phyloP scores from a whole-genome alignment of 2,888 invertebrate species.

The Ochropleura leucogaster region DNA sequence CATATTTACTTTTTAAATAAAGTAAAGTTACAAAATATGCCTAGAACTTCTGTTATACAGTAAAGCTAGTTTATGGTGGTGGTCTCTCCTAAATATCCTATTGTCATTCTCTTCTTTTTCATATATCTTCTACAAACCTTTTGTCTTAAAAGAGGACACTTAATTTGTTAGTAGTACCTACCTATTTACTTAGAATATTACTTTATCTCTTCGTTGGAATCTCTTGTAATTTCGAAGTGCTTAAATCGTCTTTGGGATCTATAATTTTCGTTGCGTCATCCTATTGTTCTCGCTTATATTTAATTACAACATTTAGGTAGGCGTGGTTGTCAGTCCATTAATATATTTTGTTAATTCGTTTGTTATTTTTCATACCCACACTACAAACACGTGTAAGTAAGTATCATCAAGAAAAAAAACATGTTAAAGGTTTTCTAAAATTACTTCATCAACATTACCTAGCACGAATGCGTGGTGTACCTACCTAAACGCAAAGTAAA shows the following conservation, averaged over 20 bases:
- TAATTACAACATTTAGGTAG: constrained; percentile 27
- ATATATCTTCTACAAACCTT: not conserved
- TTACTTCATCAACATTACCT: constrained; percentile 22
- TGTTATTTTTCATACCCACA: constrained; percentile 23
- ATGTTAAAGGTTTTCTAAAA: constrained; percentile 1
- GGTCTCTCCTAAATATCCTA: not conserved
- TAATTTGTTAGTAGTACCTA: not conserved
- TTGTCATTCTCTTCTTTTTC: not conserved
- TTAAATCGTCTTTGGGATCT: constrained; percentile 18
- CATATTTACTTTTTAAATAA: not conserved
- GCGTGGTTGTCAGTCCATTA: constrained; percentile 22
- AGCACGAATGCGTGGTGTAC: too few relatives aligned
- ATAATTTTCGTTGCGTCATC: constrained; percentile 35
- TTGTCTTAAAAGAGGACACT: not conserved
- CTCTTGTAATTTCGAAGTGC: constrained; percentile 12
- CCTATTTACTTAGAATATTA: not conserved
- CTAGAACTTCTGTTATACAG: too few relatives aligned
- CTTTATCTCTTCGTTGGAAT: constrained; percentile 5
- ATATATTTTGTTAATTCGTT: constrained; percentile 18
- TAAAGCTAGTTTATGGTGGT: not conserved
- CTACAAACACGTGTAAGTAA: not conserved
- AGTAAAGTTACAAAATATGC: not conserved
- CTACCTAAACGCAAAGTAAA: too few relatives aligned
- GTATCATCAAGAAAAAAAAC: not conserved
- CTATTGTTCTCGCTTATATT: constrained; percentile 33